Evolutionary conservation across 2,113 vertebrate genomes (phyloP).

Genomic region (Larimichthys polyactis): DNA sequence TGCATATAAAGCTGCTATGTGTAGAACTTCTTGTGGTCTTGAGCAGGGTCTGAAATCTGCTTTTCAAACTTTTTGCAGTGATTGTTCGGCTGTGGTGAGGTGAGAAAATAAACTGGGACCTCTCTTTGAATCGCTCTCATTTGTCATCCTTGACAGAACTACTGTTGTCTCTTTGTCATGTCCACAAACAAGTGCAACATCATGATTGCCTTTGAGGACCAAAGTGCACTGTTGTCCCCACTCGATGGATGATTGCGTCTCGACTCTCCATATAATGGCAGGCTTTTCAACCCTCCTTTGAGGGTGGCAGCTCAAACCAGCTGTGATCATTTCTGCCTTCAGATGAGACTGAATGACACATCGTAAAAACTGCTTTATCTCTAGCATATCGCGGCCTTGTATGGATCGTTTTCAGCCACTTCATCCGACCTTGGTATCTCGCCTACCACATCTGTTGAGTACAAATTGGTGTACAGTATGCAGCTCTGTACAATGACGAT

Average conservation of each 20-base stretch:
- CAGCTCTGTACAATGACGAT: no score
- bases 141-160: not conserved
- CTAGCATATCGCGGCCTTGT: not conserved
- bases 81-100: not conserved
- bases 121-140: not conserved
- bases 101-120: not conserved
- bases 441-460: not conserved
- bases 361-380: not conserved
- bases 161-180: not conserved
- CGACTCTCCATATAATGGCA: not conserved
- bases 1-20: not conserved
- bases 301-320: not conserved
- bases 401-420: not conserved
- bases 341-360: not conserved
- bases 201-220: not conserved
- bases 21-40: not conserved
- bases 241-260: not conserved
- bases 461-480: not conserved
- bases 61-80: not conserved
- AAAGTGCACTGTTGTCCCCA: not conserved
- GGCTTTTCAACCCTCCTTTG: not conserved
- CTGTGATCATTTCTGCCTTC: not conserved
- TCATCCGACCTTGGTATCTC: not conserved
- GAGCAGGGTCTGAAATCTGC: not conserved
- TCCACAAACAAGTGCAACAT: not conserved